Conservation (phyloP, 2,797 vertebrate species). For the Remorina albescens region DNA sequence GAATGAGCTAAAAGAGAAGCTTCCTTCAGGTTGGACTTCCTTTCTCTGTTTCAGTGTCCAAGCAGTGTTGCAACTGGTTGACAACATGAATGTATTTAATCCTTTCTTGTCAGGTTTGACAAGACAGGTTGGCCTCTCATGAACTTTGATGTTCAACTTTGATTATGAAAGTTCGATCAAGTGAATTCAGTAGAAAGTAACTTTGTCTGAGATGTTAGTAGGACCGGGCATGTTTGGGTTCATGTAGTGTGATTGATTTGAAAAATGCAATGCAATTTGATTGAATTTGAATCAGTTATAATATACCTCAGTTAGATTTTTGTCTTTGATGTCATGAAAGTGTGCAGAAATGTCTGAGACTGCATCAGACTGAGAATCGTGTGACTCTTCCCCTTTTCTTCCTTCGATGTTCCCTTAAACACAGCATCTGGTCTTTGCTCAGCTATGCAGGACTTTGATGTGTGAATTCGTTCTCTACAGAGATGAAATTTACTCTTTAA, state of each 20-base stretch:
- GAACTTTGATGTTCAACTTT: slow-evolving; percentile 55
- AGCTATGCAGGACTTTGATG: slow-evolving; percentile 34
- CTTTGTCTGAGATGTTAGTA: slow-evolving; percentile 12
- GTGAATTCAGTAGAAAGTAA: slow-evolving; percentile 22
- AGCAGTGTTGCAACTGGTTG: slow-evolving; percentile 3
- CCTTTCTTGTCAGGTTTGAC: slow-evolving; percentile 47
- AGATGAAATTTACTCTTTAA: slow-evolving; percentile 6
- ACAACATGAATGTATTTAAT: not conserved
- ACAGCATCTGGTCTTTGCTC: slow-evolving; percentile 21
- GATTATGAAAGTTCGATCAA: slow-evolving; percentile 39
- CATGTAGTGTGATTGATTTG: not conserved
- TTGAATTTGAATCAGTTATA: not conserved
- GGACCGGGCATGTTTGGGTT: not conserved
- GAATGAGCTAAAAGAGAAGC: slow-evolving; percentile 7
- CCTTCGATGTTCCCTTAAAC: slow-evolving; percentile 32
- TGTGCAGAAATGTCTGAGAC: not conserved
- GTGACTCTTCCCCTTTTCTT: not conserved
- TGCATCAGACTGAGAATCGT: not conserved
- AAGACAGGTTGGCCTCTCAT: slow-evolving; percentile 21
- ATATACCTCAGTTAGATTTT: not conserved
- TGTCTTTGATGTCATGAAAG: not conserved
- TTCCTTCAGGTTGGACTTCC: slow-evolving; percentile 27
- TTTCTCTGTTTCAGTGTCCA: slow-evolving; percentile 12
- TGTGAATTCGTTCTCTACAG: slow-evolving; percentile 26
- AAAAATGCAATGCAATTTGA: not conserved